phyloP scores from a whole-genome alignment of 2,797 vertebrate species.

The Acestrorhynchus altus region DNA sequence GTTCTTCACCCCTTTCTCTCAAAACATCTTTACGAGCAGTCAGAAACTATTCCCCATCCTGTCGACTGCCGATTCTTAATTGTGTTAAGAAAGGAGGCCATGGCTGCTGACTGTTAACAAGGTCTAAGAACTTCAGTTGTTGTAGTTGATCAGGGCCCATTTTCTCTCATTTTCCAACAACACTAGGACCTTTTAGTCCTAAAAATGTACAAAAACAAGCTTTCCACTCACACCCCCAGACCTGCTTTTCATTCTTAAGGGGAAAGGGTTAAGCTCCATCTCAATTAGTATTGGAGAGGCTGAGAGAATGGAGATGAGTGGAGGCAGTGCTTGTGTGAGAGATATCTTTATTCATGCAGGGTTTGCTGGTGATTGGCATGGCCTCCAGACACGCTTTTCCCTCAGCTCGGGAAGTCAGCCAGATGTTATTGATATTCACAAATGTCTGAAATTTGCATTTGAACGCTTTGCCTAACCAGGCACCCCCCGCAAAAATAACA shows the following conservation, averaged over 20 bases:
- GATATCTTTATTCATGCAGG: conserved; percentile 75
- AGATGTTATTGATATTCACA: conserved; percentile 79
- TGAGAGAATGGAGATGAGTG: conserved; percentile 59
- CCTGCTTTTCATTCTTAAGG: conserved; percentile 43
- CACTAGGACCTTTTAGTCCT: neutral
- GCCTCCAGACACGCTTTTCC: conserved; percentile 70
- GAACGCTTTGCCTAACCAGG: conserved; percentile 45
- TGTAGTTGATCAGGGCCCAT: neutral
- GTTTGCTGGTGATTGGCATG: conserved; percentile 71
- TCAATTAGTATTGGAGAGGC: conserved; percentile 68
- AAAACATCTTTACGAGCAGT: no score
- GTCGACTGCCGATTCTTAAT: no score
- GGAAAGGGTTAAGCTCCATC: conserved; percentile 54
- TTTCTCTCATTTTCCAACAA: neutral
- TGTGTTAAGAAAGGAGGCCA: no score
- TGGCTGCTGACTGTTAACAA: no score
- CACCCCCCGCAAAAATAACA: conserved; percentile 35
- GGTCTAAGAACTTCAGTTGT: no score
- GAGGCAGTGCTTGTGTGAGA: conserved; percentile 52
- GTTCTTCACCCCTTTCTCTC: no score
- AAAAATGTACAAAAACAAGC: neutral
- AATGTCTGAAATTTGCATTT: conserved; percentile 73
- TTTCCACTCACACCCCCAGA: conserved; percentile 17
- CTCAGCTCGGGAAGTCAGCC: conserved; percentile 63
- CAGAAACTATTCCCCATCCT: no score